Conservation (phyloP, 2,797 vertebrate genomes). For the Onychomys torridus region DNA sequence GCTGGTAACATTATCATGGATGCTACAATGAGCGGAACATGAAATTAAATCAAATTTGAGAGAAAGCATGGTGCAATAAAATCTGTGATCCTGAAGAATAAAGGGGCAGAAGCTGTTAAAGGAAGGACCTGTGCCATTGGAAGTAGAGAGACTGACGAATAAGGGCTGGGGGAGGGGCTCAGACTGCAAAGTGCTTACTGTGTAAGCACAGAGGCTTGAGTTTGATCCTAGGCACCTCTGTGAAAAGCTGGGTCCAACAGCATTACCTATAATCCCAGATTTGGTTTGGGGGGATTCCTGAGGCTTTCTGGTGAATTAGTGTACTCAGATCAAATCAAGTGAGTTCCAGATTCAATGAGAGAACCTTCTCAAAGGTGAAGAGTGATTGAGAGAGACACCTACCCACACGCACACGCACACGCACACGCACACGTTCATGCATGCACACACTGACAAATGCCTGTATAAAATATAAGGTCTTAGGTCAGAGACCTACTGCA, state of each 20-base stretch:
- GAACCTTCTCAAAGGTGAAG: neutral
- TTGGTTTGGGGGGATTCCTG: no score
- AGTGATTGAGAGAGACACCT: neutral
- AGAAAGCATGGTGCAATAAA: neutral
- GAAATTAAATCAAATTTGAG: neutral
- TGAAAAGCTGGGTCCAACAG: neutral
- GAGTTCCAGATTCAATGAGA: neutral
- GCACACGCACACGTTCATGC: neutral
- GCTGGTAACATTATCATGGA: neutral
- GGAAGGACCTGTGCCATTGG: neutral
- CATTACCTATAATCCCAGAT: neutral
- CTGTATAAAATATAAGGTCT: neutral
- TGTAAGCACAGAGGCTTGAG: no score
- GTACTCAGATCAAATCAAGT: no score
- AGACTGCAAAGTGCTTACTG: neutral
- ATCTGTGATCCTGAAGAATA: neutral
- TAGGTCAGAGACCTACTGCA: neutral
- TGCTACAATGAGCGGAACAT: neutral
- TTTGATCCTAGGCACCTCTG: neutral
- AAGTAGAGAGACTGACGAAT: neutral
- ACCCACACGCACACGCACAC: neutral
- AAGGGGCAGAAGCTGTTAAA: neutral
- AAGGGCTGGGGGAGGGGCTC: no score
- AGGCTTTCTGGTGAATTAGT: neutral
- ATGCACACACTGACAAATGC: neutral